Conservation (phyloP, 2,797 vertebrate species). For the Buceros bicornis region DNA sequence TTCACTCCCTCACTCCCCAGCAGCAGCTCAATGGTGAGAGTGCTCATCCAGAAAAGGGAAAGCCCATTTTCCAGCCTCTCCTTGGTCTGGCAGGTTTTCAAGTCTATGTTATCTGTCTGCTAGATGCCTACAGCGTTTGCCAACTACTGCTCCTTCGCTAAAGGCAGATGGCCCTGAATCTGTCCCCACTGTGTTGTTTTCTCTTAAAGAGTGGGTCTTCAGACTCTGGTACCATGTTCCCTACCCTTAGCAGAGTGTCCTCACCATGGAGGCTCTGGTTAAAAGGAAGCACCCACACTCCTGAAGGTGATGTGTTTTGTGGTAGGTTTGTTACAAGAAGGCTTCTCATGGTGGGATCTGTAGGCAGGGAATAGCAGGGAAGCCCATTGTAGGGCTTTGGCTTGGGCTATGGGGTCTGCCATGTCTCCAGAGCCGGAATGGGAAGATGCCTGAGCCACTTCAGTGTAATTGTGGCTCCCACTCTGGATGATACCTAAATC, state of each 20-base stretch:
- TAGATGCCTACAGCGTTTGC: background rate
- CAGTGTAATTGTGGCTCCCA: background rate
- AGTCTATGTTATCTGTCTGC: background rate
- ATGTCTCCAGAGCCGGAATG: background rate
- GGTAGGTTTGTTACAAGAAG: background rate
- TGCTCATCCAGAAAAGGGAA: background rate
- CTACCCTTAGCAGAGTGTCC: background rate
- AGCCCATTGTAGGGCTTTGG: background rate
- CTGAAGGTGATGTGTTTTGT: background rate
- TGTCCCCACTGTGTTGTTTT: rapidly evolving
- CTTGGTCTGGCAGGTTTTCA: background rate
- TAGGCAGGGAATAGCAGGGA: rapidly evolving
- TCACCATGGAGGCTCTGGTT: background rate
- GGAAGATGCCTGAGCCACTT: background rate
- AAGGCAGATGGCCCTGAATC: background rate
- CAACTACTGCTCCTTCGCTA: background rate
- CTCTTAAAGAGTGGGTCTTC: background rate
- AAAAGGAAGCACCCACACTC: background rate
- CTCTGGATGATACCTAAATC: background rate
- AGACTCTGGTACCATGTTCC: background rate
- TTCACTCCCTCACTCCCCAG: background rate
- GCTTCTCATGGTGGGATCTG: background rate
- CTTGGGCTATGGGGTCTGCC: rapidly evolving
- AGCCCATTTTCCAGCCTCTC: background rate
- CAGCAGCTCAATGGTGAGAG: background rate